A percentile compares a stretch with the other conserved stretches of the same genome.
Conservation (phyloP, 53 echinoderm and acorn worm genomes). For the Stichopus horrens region DNA sequence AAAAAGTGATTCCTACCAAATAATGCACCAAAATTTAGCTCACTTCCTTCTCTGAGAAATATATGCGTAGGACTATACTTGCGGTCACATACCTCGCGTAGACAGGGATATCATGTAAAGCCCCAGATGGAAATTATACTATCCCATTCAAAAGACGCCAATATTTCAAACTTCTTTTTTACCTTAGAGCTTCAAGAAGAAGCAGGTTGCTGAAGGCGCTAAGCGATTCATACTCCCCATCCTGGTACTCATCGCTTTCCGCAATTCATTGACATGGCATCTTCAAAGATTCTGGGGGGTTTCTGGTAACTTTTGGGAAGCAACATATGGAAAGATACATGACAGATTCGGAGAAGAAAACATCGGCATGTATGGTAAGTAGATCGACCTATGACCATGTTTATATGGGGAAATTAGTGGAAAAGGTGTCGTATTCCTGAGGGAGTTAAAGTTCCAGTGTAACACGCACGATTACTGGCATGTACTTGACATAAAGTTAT, state of each 20-base stretch:
- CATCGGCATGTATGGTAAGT: slow-evolving; percentile 1
- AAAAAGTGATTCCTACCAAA: too few species aligned
- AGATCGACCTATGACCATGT: neutral
- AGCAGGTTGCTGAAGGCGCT: neutral
- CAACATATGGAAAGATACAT: slow-evolving; percentile 55
- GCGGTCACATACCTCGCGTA: too few species aligned
- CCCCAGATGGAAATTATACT: too few species aligned
- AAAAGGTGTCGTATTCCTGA: too few species aligned
- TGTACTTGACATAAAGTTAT: too few species aligned
- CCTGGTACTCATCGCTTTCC: slow-evolving; percentile 59
- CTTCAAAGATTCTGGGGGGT: slow-evolving; percentile 74
- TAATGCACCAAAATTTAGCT: too few species aligned
- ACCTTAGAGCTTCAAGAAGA: neutral
- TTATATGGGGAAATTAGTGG: neutral
- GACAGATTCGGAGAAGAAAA: slow-evolving; percentile 53
- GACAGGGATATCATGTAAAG: too few species aligned
- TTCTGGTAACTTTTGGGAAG: slow-evolving; percentile 70
- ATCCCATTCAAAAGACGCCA: too few species aligned
- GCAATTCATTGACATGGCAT: slow-evolving; percentile 76
- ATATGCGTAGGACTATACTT: too few species aligned
- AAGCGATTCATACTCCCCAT: slow-evolving; percentile 8
- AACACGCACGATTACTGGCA: too few species aligned
- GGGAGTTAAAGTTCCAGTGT: too few species aligned
- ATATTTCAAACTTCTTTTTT: neutral
- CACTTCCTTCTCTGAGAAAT: too few species aligned